Evolutionary conservation across 92 coral and sea anemone genomes (phyloP), one percentile per base, ranked within the genome.

Genomic region (Metridium senile): DNA sequence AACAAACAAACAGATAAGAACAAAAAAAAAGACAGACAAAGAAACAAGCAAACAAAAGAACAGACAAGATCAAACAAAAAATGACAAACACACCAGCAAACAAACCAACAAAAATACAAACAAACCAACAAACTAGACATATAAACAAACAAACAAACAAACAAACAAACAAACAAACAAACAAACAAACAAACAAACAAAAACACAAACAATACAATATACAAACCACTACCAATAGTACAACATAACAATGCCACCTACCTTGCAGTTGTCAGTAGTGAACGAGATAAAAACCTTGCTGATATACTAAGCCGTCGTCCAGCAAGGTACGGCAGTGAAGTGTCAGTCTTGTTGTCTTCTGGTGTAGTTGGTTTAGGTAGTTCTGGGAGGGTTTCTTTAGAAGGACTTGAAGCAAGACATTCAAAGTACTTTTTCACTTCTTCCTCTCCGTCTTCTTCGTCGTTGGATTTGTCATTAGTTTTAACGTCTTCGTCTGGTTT

Each of bases 271-370:
- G 85, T 80, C 19, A 82, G 86, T 29, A 87, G 93, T 19, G 99
- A 95, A 21, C 97, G 87, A 17, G 80, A 89, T 29, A 95, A 81
- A 78, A 95, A 95, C 63, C 99, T 82, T 1, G 97, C 97, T 31
- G 99, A 95, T 73, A 95, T 95, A 67, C 99, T 95, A 58, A 88
- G 89, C n/a, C n/a, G n/a, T 30, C 99, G 78, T 32, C 86, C 66
- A 19, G 74, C 52, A 58, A 84, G 39, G 45, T 80, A 72, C 13
- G 72, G 80, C 26, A 74, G 67, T 27, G 81, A 54, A 73, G 62
- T 57, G 17, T 58, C 76, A 1, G 39, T 72, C 61, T 75, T 82
- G 0, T 72, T 70, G 33, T 23, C 22, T 27, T 84, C 86, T 9
- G 85, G 72, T 19, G 47, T 65, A 18, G 21, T 51, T 22, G 33